phyloP scores from a whole-genome alignment of 2,888 invertebrate genomes.

The Anthophora plumipes region DNA sequence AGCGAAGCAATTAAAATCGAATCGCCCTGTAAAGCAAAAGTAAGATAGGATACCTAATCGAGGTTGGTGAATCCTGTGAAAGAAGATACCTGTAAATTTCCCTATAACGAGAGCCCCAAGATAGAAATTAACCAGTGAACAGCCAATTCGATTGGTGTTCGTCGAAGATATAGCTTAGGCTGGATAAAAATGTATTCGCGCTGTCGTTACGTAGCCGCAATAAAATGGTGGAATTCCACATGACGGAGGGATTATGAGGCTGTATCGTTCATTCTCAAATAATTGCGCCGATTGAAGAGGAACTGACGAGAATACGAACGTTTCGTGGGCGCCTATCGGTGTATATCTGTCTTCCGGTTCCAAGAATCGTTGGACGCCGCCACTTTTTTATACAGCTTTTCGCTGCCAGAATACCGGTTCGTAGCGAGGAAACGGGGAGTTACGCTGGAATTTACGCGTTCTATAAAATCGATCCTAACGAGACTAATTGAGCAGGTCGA shows the following conservation, averaged over 20 bases:
- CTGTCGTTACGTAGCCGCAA: neutral
- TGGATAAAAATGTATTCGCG: slow-evolving; percentile 10
- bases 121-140: slow-evolving; percentile 15
- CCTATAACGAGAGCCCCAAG: slow-evolving; percentile 5
- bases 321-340: neutral
- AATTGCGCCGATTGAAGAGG: slow-evolving; percentile 30
- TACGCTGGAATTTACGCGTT: slow-evolving; percentile 28
- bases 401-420: neutral
- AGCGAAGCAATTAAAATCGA: slow-evolving; percentile 14
- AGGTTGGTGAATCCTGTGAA: neutral
- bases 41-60: neutral
- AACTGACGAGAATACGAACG: slow-evolving; percentile 11
- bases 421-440: slow-evolving; percentile 16
- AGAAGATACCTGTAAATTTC: slow-evolving; percentile 35
- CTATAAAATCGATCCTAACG: slow-evolving; percentile 27
- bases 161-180: neutral
- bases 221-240: slow-evolving; percentile 28
- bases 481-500: slow-evolving; percentile 11
- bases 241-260: slow-evolving; percentile 16
- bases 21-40: neutral
- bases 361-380: slow-evolving; percentile 5
- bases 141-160: neutral
- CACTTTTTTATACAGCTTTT: neutral
- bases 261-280: slow-evolving; percentile 7
- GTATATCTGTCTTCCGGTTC: slow-evolving; percentile 24